These are phyloP conservation scores for Galerucella calmariensis DNA, from an alignment of 2,888 invertebrate species.

Conservation along the genomic window DNA sequence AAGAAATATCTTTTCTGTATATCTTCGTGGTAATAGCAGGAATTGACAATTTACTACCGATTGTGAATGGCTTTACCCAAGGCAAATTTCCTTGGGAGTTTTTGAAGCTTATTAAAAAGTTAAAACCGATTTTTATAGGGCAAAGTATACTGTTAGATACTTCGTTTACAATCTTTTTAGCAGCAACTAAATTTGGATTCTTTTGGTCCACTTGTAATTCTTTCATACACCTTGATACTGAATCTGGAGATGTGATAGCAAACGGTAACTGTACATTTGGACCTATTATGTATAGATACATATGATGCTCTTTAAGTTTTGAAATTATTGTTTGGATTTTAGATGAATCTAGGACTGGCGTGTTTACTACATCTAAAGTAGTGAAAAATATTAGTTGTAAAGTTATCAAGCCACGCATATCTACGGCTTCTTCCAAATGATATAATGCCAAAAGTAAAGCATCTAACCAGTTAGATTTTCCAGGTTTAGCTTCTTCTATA, in stretches of 20 bases:
- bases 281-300: conserved; percentile 48
- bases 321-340: conserved; percentile 37
- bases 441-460: conserved; percentile 42
- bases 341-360: conserved; percentile 26
- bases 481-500: conserved; percentile 37
- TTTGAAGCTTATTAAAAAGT: conserved; percentile 43
- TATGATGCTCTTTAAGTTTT: conserved; percentile 38
- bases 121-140: conserved; percentile 39
- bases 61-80: conserved; percentile 46
- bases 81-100: conserved; percentile 44
- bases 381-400: conserved; percentile 47
- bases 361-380: conserved; percentile 37
- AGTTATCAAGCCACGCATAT: conserved; percentile 39
- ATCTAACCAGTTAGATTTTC: conserved; percentile 44
- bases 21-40: conserved; percentile 42
- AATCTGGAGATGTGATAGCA: conserved; percentile 36
- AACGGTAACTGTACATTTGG: conserved; percentile 43
- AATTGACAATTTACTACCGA: conserved; percentile 39
- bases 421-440: conserved; percentile 40
- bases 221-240: conserved; percentile 42
- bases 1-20: conserved; percentile 37
- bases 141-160: conserved; percentile 44
- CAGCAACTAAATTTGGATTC: conserved; percentile 31
- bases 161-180: conserved; percentile 40
- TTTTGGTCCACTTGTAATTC: conserved; percentile 31